A percentile compares a stretch with the other conserved stretches of the same genome.
These are phyloP conservation scores for Cataglyphis livida DNA, from an alignment of 2,888 invertebrate species.

Conservation along the genomic window DNA sequence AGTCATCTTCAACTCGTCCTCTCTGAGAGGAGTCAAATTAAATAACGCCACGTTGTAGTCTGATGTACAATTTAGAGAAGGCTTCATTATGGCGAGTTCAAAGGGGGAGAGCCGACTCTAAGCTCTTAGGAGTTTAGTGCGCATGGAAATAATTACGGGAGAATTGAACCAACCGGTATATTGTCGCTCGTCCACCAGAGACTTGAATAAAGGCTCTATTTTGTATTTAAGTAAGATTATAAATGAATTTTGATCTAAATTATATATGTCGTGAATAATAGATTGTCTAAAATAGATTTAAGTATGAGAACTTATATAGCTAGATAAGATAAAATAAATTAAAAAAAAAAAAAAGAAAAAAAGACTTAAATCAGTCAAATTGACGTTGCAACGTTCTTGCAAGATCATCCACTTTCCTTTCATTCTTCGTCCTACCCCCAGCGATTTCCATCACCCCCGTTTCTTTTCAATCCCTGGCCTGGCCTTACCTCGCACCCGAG, in stretches of 20 bases:
- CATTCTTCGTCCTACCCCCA: not conserved
- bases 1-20: slow-evolving; percentile 36
- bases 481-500: slow-evolving; percentile 28
- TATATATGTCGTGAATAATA: not conserved
- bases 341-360: not conserved
- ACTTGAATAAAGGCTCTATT: not conserved
- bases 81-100: slow-evolving; percentile 20
- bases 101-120: not conserved
- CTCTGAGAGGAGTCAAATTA: slow-evolving; percentile 28
- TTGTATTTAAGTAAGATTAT: not conserved
- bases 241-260: slow-evolving; percentile 7
- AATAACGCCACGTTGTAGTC: slow-evolving; percentile 42
- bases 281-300: not conserved
- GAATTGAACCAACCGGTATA: not conserved
- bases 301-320: not conserved
- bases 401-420: slow-evolving; percentile 10
- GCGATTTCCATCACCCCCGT: slow-evolving; percentile 3
- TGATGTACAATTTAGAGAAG: slow-evolving; percentile 40
- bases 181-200: not conserved
- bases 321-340: slow-evolving; percentile 9
- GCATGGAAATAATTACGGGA: slow-evolving; percentile 11
- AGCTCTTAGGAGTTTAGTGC: slow-evolving; percentile 18
- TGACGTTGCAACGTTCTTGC: slow-evolving; percentile 18
- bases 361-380: slow-evolving; percentile 20
- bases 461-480: slow-evolving; percentile 20